Evolutionary conservation across 2,797 vertebrate genomes (phyloP).

Genomic region (Pipistrellus kuhlii): DNA sequence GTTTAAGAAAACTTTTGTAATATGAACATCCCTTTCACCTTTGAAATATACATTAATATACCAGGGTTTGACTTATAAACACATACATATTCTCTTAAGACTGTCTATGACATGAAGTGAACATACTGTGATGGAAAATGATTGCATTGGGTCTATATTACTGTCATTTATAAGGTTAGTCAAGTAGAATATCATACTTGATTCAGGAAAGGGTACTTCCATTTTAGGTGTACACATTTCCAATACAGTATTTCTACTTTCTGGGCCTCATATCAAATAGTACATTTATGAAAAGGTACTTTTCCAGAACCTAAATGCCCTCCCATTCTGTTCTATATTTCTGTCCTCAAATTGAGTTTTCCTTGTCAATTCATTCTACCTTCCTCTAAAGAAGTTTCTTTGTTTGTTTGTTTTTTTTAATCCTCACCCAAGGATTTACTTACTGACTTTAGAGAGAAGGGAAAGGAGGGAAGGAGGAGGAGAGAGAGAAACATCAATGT

Average conservation of each 20-base stretch:
- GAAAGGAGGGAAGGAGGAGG: background rate
- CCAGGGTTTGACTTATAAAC: background rate
- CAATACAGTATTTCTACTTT: slow-evolving; percentile 2
- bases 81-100: background rate
- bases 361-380: slow-evolving; percentile 11
- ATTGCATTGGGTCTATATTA: background rate
- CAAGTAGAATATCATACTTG: background rate
- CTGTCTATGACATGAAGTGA: background rate
- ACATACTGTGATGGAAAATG: slow-evolving; percentile 3
- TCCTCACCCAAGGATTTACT: background rate
- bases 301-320: slow-evolving; percentile 1
- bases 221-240: slow-evolving; percentile 31
- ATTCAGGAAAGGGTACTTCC: background rate
- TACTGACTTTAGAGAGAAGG: background rate
- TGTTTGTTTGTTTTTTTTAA: background rate
- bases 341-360: slow-evolving; percentile 46
- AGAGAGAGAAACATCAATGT: background rate
- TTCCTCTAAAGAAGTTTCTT: background rate
- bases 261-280: background rate
- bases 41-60: slow-evolving; percentile 50
- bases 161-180: background rate
- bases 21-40: slow-evolving; percentile 41
- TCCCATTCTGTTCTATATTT: slow-evolving; percentile 15
- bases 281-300: slow-evolving; percentile 41
- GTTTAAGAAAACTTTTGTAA: slow-evolving; percentile 49